phyloP scores from a whole-genome alignment of 2,113 vertebrate species.

The Semnornis frantzii region DNA sequence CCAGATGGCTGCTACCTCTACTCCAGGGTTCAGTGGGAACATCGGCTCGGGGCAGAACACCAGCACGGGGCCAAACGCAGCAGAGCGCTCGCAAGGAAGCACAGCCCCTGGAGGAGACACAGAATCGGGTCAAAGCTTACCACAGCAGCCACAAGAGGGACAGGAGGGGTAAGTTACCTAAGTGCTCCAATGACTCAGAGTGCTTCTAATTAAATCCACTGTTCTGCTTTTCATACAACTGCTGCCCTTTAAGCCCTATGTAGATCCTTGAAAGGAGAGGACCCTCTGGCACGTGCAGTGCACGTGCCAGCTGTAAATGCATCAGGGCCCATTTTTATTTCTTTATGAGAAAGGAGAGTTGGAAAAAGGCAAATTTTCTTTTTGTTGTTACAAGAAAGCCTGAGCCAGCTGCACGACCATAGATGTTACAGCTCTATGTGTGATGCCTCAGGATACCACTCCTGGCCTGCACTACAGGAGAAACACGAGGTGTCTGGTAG shows the following conservation, averaged over 20 bases:
- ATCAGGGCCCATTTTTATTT: background rate
- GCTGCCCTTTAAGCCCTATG: background rate
- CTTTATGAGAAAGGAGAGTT: background rate
- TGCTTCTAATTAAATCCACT: background rate
- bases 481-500: background rate
- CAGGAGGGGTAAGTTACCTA: conserved; percentile 75
- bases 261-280: background rate
- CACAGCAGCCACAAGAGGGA: conserved; percentile 78
- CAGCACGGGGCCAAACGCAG: conserved; percentile 55
- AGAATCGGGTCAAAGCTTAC: conserved; percentile 75
- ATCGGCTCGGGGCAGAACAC: conserved; percentile 69
- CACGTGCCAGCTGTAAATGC: background rate
- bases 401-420: fast-evolving
- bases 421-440: background rate
- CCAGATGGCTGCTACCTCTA: conserved; percentile 69
- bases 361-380: background rate
- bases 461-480: background rate
- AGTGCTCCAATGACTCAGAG: fast-evolving
- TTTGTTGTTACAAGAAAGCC: background rate
- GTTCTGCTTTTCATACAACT: background rate
- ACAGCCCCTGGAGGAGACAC: conserved; percentile 69
- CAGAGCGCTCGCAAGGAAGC: conserved; percentile 76
- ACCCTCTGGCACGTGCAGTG: background rate
- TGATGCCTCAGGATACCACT: background rate
- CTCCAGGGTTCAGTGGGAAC: conserved; percentile 72